These are phyloP conservation scores for Amia ocellicauda DNA, from an alignment of 2,113 vertebrate genomes.

Conservation along the genomic window DNA sequence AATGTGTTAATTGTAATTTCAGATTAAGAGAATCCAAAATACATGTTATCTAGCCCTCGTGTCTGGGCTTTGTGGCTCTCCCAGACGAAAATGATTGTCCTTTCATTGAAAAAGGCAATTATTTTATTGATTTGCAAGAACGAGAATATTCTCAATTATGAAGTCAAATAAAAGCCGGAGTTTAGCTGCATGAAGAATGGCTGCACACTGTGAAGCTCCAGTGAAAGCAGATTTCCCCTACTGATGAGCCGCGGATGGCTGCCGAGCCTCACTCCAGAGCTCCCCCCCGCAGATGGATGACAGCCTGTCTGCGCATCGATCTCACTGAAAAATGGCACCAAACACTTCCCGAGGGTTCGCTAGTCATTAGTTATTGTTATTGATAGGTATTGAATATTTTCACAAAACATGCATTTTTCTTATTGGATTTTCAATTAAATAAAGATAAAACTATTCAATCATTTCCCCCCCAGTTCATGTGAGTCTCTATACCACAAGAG, in stretches of 20 bases:
- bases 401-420: constrained; percentile 6
- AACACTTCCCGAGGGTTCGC: neutral
- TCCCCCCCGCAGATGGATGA: neutral
- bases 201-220: neutral
- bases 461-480: no score
- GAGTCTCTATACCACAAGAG: no score
- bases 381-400: constrained; percentile 13
- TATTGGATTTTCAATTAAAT: neutral
- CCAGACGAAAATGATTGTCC: no score
- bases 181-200: neutral
- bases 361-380: constrained; percentile 6
- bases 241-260: neutral
- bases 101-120: no score
- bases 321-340: constrained; percentile 12
- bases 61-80: no score
- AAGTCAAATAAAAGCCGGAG: no score
- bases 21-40: no score
- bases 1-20: no score
- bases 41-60: no score
- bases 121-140: no score
- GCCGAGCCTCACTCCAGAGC: neutral
- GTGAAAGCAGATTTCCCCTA: neutral
- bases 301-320: neutral
- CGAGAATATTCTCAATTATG: no score
- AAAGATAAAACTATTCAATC: no score